These are phyloP conservation scores for Procavia capensis DNA, from an alignment of 2,113 vertebrate genomes.

Conservation along the genomic window DNA sequence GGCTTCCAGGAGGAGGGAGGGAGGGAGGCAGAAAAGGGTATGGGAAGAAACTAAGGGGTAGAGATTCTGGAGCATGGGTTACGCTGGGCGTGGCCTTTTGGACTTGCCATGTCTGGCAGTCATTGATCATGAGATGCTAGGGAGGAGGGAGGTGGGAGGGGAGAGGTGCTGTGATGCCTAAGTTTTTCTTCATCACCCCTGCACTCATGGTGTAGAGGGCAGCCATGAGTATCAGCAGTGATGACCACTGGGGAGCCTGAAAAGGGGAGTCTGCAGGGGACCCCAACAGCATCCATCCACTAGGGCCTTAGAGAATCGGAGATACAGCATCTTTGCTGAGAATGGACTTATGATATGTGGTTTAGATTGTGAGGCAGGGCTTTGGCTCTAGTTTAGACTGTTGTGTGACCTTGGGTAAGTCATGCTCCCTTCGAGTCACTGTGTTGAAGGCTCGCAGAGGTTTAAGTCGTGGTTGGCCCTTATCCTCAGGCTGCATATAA, in stretches of 20 bases:
- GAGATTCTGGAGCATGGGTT: neutral
- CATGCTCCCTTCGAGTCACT: neutral
- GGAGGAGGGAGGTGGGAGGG: accelerated
- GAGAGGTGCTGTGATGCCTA: neutral
- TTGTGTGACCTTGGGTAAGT: neutral
- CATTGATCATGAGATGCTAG: neutral
- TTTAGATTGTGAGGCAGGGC: neutral
- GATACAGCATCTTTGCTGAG: neutral
- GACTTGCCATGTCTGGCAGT: neutral
- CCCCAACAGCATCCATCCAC: too few species aligned
- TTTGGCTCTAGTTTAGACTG: neutral
- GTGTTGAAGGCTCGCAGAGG: neutral
- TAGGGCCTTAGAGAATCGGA: neutral
- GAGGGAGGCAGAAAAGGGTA: neutral
- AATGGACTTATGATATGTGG: neutral
- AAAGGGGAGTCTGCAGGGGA: neutral
- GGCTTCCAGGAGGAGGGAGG: neutral
- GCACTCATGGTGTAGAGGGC: too few species aligned
- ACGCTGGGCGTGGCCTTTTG: neutral
- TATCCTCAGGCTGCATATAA: neutral
- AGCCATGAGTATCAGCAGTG: neutral
- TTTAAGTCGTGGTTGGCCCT: neutral
- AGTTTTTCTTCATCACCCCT: neutral
- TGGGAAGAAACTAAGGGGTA: neutral
- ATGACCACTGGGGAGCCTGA: accelerated